These are phyloP conservation scores for Rhinichthys klamathensis DNA, from an alignment of 2,113 vertebrate species.

Conservation along the genomic window DNA sequence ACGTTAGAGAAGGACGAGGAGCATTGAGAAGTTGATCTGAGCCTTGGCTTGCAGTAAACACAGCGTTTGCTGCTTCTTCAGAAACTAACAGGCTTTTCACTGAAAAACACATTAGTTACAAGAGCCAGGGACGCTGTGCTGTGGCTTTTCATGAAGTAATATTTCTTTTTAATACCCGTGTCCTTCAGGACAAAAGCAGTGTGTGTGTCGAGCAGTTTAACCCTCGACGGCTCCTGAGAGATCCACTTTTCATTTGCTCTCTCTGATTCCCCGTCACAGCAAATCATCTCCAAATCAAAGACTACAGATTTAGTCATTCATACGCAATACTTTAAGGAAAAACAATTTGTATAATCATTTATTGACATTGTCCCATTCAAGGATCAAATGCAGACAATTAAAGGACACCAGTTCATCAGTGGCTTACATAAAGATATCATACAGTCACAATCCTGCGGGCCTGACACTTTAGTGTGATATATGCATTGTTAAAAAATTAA, in stretches of 20 bases:
- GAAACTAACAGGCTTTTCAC: not conserved
- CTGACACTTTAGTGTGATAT: not conserved
- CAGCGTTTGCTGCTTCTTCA: conserved; percentile 49
- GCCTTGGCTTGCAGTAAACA: too few species aligned
- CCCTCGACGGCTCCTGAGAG: conserved; percentile 54
- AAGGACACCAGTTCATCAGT: not conserved
- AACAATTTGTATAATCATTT: not conserved
- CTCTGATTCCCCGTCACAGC: not conserved
- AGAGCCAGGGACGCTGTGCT: conserved; percentile 60
- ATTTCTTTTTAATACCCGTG: conserved; percentile 73
- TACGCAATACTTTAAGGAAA: not conserved
- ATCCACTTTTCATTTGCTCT: conserved; percentile 37
- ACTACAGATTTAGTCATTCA: not conserved
- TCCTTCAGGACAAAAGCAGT: conserved; percentile 63
- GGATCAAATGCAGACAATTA: conserved; percentile 3
- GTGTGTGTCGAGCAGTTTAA: conserved; percentile 68
- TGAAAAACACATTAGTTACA: conserved; percentile 33
- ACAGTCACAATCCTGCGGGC: not conserved
- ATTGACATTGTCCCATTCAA: not conserved
- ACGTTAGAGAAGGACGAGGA: too few species aligned
- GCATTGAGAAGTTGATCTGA: too few species aligned
- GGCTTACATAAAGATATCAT: not conserved
- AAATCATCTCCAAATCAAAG: not conserved
- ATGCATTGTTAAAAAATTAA: not conserved
- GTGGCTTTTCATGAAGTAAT: conserved; percentile 73